Conservation (phyloP, 2,888 invertebrate species). For the Lepidochrysops patricia region DNA sequence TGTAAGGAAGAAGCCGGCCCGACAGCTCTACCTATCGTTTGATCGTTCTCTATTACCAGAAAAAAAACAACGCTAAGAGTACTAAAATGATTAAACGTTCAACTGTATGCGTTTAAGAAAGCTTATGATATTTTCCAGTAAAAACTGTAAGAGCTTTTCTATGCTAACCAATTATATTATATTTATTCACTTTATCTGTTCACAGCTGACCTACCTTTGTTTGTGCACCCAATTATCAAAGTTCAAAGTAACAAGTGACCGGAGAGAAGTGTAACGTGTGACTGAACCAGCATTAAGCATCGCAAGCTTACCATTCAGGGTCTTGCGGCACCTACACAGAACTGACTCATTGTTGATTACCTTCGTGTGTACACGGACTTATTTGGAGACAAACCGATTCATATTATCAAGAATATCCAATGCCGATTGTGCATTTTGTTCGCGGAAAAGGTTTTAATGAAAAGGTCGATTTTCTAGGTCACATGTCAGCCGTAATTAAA, state of each 20-base stretch:
- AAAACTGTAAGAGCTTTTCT: no score
- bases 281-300: constrained; percentile 38
- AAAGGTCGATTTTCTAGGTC: constrained; percentile 12
- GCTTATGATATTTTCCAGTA: no score
- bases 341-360: constrained; percentile 63
- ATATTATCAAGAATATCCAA: constrained; percentile 45
- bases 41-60: not conserved
- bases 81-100: no score
- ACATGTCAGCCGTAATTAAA: constrained; percentile 1
- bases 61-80: not conserved
- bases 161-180: no score
- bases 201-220: not conserved
- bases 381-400: constrained; percentile 65
- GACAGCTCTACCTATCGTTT: constrained; percentile 74
- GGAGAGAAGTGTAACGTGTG: constrained; percentile 39
- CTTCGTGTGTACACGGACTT: constrained; percentile 63
- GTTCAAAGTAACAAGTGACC: constrained; percentile 26
- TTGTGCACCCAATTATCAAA: constrained; percentile 28
- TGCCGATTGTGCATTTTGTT: constrained; percentile 31
- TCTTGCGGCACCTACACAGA: constrained; percentile 48
- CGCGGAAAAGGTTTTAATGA: constrained; percentile 11
- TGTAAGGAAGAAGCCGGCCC: constrained; percentile 87
- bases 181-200: not conserved
- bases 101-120: no score
- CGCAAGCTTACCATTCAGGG: constrained; percentile 34